Evolutionary conservation across 1,140 invertebrate species (phyloP).

Genomic region (Brachionus rubens): DNA sequence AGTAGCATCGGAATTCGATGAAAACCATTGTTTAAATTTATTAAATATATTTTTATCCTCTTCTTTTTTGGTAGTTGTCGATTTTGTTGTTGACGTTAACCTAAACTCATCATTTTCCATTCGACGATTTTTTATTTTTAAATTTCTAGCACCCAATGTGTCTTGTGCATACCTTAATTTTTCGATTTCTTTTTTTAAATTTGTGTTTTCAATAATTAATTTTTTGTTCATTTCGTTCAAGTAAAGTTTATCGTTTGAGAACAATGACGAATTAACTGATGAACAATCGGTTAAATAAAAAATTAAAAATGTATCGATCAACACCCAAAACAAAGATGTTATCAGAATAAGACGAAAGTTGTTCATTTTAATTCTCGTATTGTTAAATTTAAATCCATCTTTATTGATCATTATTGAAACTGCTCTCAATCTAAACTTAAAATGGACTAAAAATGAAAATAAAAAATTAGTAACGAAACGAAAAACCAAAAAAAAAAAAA

Average conservation of each 20-base stretch:
- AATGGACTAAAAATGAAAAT: no score
- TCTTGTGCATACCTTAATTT: not conserved
- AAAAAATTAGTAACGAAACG: no score
- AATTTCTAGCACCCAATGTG: not conserved
- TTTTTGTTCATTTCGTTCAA: conserved; percentile 11
- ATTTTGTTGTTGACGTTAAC: not conserved
- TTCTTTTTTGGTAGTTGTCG: not conserved
- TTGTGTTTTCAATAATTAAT: not conserved
- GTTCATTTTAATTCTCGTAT: not conserved
- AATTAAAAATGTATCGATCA: conserved; percentile 22
- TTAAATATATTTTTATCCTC: conserved; percentile 5
- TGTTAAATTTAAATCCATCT: conserved; percentile 10
- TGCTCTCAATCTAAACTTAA: no score
- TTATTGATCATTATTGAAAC: conserved; percentile 27
- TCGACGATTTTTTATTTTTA: not conserved
- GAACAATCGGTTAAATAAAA: conserved; percentile 38
- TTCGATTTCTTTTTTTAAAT: not conserved
- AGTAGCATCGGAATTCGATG: not conserved
- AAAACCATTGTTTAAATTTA: conserved; percentile 31
- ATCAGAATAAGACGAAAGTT: conserved; percentile 27
- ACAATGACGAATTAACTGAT: not conserved
- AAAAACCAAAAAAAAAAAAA: no score
- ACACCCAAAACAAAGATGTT: conserved; percentile 43
- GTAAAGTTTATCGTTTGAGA: not conserved
- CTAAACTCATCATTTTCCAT: not conserved